A percentile compares a stretch with the other conserved stretches of the same genome.
Evolutionary conservation across 2,113 vertebrate species (phyloP).

Genomic region (Probosciger aterrimus): DNA sequence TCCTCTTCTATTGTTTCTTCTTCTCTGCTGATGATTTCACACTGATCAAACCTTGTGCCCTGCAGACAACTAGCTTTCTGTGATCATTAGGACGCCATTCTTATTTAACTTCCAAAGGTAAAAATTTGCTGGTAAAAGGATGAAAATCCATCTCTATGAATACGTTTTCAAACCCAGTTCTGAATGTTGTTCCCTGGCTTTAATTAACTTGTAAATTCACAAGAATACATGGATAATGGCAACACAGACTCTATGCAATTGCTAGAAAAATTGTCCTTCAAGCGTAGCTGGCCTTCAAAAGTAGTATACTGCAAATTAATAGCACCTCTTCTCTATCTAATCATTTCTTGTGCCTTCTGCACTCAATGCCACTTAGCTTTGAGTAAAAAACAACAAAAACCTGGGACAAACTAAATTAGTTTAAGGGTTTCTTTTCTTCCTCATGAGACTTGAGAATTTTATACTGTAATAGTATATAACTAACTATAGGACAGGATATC

Average conservation of each 20-base stretch:
- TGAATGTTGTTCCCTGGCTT: neutral
- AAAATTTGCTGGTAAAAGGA: neutral
- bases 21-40: neutral
- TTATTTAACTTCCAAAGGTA: neutral
- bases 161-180: neutral
- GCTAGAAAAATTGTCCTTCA: neutral
- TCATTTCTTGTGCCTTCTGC: neutral
- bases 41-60: neutral
- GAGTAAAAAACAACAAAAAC: neutral
- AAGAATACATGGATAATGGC: neutral
- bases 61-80: neutral
- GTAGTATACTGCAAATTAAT: neutral
- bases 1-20: neutral
- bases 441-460: neutral
- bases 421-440: neutral
- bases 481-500: neutral
- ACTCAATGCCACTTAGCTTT: neutral
- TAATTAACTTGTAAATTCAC: neutral
- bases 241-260: neutral
- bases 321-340: neutral
- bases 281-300: neutral
- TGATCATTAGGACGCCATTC: neutral
- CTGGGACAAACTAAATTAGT: neutral
- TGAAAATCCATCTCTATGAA: neutral
- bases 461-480: neutral